phyloP scores from a whole-genome alignment of 2,113 vertebrate species.

The Pyxicephalus adspersus region DNA sequence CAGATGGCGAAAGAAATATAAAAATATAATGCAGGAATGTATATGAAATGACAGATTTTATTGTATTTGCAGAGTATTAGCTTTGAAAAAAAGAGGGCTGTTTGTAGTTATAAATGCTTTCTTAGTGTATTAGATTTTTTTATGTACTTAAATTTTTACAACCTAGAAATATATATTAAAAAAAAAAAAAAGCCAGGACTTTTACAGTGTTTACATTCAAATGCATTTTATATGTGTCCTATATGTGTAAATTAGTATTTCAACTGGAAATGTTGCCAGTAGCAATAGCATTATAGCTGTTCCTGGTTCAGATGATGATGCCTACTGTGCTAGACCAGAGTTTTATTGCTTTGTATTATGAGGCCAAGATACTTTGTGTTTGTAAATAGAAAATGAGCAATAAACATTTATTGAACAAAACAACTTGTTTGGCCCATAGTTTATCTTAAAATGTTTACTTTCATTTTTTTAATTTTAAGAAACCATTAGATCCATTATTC shows the following conservation, averaged over 20 bases:
- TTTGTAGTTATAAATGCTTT: slow-evolving; percentile 93
- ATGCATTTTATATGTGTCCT: slow-evolving; percentile 91
- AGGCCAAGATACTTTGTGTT: slow-evolving; percentile 86
- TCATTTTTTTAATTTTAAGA: slow-evolving; percentile 61
- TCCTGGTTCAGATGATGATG: slow-evolving; percentile 75
- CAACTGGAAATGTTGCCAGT: slow-evolving; percentile 76
- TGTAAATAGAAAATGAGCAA: slow-evolving; percentile 95
- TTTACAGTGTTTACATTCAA: slow-evolving; percentile 95
- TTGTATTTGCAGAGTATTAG: slow-evolving; percentile 95
- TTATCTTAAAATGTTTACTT: slow-evolving; percentile 79
- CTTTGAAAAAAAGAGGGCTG: slow-evolving; percentile 90
- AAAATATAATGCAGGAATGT: slow-evolving; percentile 95
- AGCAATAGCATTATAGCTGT: slow-evolving; percentile 71
- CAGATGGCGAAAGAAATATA: slow-evolving; percentile 89
- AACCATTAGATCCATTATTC: slow-evolving; percentile 86
- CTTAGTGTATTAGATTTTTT: slow-evolving; percentile 89
- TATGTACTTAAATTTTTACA: slow-evolving; percentile 88
- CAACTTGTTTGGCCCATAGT: slow-evolving; percentile 86
- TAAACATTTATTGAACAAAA: slow-evolving; percentile 91
- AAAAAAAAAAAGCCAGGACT: slow-evolving; percentile 89
- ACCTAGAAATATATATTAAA: slow-evolving; percentile 34
- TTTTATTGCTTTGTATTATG: slow-evolving; percentile 88
- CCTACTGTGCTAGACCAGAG: slow-evolving; percentile 81
- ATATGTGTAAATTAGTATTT: slow-evolving; percentile 86
- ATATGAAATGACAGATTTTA: slow-evolving; percentile 95